These are phyloP conservation scores for Sabatieria punctata DNA, from an alignment of 2,888 invertebrate species.

Conservation along the genomic window DNA sequence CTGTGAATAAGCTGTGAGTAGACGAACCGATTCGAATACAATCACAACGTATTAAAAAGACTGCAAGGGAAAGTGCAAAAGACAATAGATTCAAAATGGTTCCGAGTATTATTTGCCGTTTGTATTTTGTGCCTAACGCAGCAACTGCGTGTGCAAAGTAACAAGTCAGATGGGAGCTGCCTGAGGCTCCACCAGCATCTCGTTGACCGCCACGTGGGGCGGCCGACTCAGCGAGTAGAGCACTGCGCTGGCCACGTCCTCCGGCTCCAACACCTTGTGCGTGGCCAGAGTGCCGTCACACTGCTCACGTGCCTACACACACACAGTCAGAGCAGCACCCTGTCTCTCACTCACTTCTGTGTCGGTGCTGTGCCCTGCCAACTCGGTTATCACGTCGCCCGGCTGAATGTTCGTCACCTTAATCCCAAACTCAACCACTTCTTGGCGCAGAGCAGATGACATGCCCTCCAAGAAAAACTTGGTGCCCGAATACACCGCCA, in stretches of 20 bases:
- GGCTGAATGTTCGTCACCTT: constrained; percentile 37
- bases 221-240: constrained; percentile 34
- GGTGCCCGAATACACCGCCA: constrained; percentile 36
- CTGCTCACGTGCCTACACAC: constrained; percentile 23
- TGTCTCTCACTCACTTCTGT: constrained; percentile 32
- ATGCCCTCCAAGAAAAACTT: constrained; percentile 37
- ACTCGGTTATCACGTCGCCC: constrained; percentile 34
- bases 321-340: background rate
- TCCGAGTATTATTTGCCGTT: too few species aligned
- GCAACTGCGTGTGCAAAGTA: too few species aligned
- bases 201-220: constrained; percentile 32
- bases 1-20: too few species aligned
- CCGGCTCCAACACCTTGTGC: constrained; percentile 29
- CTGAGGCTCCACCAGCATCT: constrained; percentile 34
- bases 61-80: too few species aligned
- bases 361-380: constrained; percentile 30
- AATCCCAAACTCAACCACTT: constrained; percentile 30
- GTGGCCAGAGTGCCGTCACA: constrained; percentile 27
- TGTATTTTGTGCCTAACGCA: too few species aligned
- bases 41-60: too few species aligned
- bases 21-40: too few species aligned
- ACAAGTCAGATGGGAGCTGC: constrained; percentile 19
- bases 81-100: too few species aligned
- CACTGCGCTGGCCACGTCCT: constrained; percentile 33
- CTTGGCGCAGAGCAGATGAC: constrained; percentile 33